These are phyloP conservation scores for Notodonta ziczac DNA, from an alignment of 2,888 invertebrate species.

Conservation along the genomic window DNA sequence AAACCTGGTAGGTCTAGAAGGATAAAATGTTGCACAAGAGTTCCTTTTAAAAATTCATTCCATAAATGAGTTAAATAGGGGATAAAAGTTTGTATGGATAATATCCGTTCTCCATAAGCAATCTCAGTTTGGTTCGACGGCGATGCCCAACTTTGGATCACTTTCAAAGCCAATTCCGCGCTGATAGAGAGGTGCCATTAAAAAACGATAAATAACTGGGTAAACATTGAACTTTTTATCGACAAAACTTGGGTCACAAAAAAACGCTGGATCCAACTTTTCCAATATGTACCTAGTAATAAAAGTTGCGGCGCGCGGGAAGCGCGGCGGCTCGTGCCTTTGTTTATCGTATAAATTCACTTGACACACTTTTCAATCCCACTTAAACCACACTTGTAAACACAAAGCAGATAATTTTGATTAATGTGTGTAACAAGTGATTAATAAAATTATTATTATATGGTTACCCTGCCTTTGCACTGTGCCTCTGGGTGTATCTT, in stretches of 20 bases:
- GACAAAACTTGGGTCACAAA: slow-evolving; percentile 45
- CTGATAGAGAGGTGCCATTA: slow-evolving; percentile 41
- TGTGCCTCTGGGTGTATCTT: too few relatives aligned
- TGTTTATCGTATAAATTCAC: background rate
- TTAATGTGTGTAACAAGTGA: too few relatives aligned
- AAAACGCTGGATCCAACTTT: slow-evolving; percentile 47
- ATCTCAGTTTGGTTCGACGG: background rate
- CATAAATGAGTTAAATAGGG: too few relatives aligned
- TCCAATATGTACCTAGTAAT: slow-evolving; percentile 46
- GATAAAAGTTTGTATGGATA: too few relatives aligned
- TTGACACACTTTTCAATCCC: background rate
- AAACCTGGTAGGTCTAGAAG: too few relatives aligned
- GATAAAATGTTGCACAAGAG: too few relatives aligned
- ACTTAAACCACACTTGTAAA: background rate
- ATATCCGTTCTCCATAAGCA: background rate
- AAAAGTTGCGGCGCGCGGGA: slow-evolving; percentile 45
- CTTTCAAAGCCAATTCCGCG: slow-evolving; percentile 31
- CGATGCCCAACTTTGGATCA: slow-evolving; percentile 27
- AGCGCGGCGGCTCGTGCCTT: slow-evolving; percentile 4
- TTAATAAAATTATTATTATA: too few relatives aligned
- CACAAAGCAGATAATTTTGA: too few relatives aligned
- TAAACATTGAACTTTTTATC: slow-evolving; percentile 50
- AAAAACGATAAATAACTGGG: slow-evolving; percentile 57
- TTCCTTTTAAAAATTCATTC: too few relatives aligned
- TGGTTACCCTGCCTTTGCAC: too few relatives aligned